phyloP scores from a whole-genome alignment of 2,113 vertebrate genomes.

The Lepisosteus osseus region DNA sequence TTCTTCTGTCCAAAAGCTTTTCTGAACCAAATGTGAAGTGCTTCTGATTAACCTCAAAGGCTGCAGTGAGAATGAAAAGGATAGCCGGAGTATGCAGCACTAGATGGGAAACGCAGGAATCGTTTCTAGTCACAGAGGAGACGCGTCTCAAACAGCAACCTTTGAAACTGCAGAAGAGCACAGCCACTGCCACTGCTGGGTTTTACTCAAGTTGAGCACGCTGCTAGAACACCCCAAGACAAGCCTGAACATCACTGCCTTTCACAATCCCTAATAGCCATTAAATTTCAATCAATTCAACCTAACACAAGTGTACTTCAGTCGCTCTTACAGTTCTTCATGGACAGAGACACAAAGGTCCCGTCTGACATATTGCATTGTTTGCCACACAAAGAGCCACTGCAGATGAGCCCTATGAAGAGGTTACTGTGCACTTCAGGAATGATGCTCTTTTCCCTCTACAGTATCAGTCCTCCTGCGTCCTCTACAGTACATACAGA shows the following conservation, averaged over 20 bases:
- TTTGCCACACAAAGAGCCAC: slow-evolving; percentile 61
- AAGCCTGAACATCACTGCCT: slow-evolving; percentile 77
- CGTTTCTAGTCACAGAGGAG: slow-evolving; percentile 39
- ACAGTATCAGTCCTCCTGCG: slow-evolving; percentile 5
- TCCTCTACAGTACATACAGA: no score
- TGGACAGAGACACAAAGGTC: slow-evolving; percentile 62
- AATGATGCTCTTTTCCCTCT: slow-evolving; percentile 60
- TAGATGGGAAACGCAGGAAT: slow-evolving; percentile 46
- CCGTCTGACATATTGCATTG: slow-evolving; percentile 73
- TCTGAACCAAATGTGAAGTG: slow-evolving; percentile 45
- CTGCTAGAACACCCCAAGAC: slow-evolving; percentile 49
- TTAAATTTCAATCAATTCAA: slow-evolving; percentile 90
- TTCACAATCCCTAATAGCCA: slow-evolving; percentile 80
- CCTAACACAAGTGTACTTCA: slow-evolving; percentile 83
- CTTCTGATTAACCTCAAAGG: slow-evolving; percentile 57
- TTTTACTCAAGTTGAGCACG: slow-evolving; percentile 68
- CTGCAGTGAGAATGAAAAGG: slow-evolving; percentile 47
- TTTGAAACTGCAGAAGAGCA: slow-evolving; percentile 45
- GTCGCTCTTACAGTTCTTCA: slow-evolving; percentile 63
- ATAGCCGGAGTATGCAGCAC: slow-evolving; percentile 42
- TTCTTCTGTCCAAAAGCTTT: background rate
- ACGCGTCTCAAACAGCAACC: slow-evolving; percentile 44
- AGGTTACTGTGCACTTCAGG: slow-evolving; percentile 39
- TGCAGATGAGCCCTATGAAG: slow-evolving; percentile 52
- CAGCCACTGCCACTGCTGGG: slow-evolving; percentile 17